Evolutionary conservation across 2,797 vertebrate genomes (phyloP).

Genomic region (Paramormyrops hopkinsi): DNA sequence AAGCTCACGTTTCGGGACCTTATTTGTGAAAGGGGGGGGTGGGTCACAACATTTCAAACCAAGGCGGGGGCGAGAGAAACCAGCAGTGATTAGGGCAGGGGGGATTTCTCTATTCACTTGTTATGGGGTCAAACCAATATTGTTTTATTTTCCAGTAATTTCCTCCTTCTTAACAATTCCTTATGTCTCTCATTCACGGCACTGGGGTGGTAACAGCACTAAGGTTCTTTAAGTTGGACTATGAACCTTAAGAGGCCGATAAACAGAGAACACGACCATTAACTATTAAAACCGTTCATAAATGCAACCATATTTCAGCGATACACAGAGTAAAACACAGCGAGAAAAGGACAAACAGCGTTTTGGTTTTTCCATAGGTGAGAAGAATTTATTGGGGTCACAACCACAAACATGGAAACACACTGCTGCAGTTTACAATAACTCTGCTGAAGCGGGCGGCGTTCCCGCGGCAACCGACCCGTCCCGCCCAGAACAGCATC

Average conservation of each 20-base stretch:
- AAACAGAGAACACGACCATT: background rate
- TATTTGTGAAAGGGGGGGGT: background rate
- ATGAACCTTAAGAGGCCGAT: background rate
- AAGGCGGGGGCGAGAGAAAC: background rate
- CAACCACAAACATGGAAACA: conserved; percentile 1
- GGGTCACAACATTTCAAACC: background rate
- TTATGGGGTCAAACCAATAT: background rate
- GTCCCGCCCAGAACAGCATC: background rate
- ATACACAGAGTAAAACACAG: background rate
- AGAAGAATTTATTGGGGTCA: conserved; percentile 14
- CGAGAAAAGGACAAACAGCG: background rate
- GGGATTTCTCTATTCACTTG: background rate
- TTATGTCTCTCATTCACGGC: background rate
- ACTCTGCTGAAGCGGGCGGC: background rate
- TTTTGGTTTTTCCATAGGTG: background rate
- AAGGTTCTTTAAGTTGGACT: background rate
- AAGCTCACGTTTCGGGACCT: conserved; percentile 4
- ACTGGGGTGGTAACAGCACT: background rate
- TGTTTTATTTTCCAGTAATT: background rate
- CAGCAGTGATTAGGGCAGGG: background rate
- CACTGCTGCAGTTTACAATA: background rate
- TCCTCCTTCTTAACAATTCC: background rate
- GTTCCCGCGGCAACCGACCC: background rate
- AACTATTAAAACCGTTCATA: background rate
- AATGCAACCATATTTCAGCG: background rate